Percentiles rank a stretch among this genome's conserved stretches.
Evolutionary conservation across 2,113 vertebrate genomes (phyloP).

Genomic region (Chaetorhynchus papuensis): DNA sequence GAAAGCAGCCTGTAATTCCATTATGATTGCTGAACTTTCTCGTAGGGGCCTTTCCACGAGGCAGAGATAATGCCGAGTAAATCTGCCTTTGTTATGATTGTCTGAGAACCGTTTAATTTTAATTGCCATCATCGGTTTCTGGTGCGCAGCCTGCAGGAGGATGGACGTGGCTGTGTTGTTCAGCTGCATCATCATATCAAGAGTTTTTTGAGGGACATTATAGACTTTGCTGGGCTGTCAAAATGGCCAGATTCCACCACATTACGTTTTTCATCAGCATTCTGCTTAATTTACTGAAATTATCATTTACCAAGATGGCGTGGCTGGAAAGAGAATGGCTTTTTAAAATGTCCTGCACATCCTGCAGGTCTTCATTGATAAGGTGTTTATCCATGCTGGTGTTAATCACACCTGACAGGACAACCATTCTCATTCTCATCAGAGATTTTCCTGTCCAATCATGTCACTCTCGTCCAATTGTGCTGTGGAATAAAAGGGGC

Average conservation of each 20-base stretch:
- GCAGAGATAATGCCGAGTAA: neutral
- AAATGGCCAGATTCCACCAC: slow-evolving; percentile 5
- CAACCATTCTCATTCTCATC: neutral
- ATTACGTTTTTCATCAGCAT: slow-evolving; percentile 52
- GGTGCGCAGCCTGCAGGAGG: neutral
- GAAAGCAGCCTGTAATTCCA: neutral
- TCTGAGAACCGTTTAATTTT: slow-evolving; percentile 25
- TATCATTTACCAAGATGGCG: slow-evolving; percentile 37
- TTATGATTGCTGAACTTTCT: neutral
- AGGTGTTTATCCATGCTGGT: neutral
- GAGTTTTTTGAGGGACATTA: slow-evolving; percentile 4
- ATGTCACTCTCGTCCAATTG: neutral
- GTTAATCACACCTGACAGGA: slow-evolving; percentile 49
- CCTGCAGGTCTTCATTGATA: neutral
- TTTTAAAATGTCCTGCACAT: slow-evolving; percentile 24
- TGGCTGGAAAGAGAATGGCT: slow-evolving; percentile 35
- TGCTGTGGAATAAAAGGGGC: neutral
- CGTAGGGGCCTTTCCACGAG: neutral
- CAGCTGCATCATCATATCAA: neutral
- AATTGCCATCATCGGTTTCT: neutral
- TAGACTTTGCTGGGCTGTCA: slow-evolving; percentile 1
- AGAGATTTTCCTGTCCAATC: neutral
- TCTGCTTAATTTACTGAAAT: slow-evolving; percentile 60
- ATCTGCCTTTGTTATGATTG: slow-evolving; percentile 20
- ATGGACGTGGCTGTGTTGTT: neutral